A percentile compares a stretch with the other conserved stretches of the same genome.
These are phyloP conservation scores for Corydoras sp. DNA, from an alignment of 2,113 vertebrate species.

Conservation along the genomic window DNA sequence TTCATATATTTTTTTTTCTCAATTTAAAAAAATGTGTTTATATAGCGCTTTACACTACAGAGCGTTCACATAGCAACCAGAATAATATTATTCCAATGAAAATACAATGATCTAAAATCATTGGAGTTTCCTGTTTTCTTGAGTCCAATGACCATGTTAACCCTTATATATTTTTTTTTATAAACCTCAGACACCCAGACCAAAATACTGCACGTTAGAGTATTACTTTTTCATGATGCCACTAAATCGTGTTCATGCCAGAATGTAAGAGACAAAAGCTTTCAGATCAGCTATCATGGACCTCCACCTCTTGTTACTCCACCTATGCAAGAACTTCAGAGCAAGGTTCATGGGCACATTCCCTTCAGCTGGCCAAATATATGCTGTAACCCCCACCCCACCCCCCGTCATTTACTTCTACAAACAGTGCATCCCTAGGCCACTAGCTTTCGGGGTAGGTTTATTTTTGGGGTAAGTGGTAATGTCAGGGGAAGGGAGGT, in stretches of 20 bases:
- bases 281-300: conserved; percentile 6
- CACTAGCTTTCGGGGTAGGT: conserved; percentile 74
- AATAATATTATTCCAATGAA: not conserved
- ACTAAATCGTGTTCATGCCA: not conserved
- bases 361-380: conserved; percentile 68
- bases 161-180: not conserved
- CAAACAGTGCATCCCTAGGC: conserved; percentile 79
- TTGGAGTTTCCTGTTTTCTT: not conserved
- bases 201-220: not conserved
- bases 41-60: too few species aligned
- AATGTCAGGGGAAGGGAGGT: conserved; percentile 31
- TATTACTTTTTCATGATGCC: not conserved
- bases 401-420: conserved; percentile 27
- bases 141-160: not conserved
- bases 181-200: not conserved
- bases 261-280: not conserved
- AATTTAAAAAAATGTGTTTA: too few species aligned
- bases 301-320: not conserved
- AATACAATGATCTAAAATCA: not conserved
- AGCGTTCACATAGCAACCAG: too few species aligned
- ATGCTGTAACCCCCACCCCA: conserved; percentile 45
- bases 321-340: conserved; percentile 36
- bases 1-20: too few species aligned
- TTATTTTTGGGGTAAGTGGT: conserved; percentile 74
- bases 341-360: conserved; percentile 30